Conservation (phyloP, 2,888 invertebrate genomes). For the Zygaena filipendulae region DNA sequence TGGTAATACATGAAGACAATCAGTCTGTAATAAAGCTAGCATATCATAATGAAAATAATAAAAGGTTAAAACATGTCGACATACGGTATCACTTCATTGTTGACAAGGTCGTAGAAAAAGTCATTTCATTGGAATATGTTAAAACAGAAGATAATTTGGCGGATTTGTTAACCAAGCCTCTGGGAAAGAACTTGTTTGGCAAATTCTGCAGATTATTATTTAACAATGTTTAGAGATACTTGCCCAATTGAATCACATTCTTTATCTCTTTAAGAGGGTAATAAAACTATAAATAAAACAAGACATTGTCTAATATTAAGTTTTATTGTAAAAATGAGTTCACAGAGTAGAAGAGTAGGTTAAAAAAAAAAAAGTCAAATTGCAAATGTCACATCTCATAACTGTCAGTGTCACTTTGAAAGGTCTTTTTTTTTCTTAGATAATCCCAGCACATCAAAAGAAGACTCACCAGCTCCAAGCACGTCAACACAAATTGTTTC, state of each 20-base stretch:
- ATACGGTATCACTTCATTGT: not conserved
- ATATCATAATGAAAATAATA: constrained; percentile 2
- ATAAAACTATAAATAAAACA: no score
- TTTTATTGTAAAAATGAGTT: no score
- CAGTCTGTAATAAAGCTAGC: constrained; percentile 2
- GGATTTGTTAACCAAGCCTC: not conserved
- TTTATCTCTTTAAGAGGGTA: no score
- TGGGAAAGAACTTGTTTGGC: not conserved
- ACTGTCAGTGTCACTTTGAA: no score
- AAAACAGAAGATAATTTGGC: not conserved
- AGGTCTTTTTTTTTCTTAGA: no score
- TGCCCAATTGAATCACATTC: no score
- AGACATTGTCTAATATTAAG: no score
- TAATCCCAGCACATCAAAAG: constrained; percentile 22
- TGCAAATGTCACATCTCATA: no score
- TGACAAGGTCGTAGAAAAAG: not conserved
- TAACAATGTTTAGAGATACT: no score
- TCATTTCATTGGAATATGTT: not conserved
- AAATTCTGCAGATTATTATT: no score
- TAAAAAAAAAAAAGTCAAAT: no score
- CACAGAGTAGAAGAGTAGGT: no score
- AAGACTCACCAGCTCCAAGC: constrained; percentile 17
- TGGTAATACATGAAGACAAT: not conserved
- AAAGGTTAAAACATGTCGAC: constrained; percentile 3
- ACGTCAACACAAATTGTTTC: constrained; percentile 16